phyloP scores from a whole-genome alignment of 2,113 vertebrate species.

The Aspiorhynchus laticeps region DNA sequence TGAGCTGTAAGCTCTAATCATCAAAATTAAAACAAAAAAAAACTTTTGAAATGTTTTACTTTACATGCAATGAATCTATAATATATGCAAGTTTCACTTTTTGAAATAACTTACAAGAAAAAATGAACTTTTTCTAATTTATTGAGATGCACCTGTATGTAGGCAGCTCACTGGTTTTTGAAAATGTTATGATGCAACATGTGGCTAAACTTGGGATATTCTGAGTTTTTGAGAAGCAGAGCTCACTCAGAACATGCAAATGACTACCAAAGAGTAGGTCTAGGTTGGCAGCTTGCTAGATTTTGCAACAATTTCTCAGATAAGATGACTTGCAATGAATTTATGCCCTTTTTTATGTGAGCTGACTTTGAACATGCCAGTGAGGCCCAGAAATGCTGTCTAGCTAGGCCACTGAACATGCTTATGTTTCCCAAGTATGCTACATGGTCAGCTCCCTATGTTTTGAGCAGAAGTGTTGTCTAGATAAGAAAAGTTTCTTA shows the following conservation, averaged over 20 bases:
- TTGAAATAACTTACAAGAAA: too few relatives aligned
- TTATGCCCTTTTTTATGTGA: not conserved
- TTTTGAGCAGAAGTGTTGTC: not conserved
- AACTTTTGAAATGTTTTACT: too few relatives aligned
- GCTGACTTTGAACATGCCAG: not conserved
- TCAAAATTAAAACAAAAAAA: too few relatives aligned
- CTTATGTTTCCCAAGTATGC: not conserved
- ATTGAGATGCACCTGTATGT: too few relatives aligned
- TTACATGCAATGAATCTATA: too few relatives aligned
- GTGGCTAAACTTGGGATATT: not conserved
- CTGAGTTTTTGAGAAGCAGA: not conserved
- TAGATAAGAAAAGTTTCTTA: too few relatives aligned
- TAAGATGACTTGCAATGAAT: not conserved
- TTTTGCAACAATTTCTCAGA: not conserved
- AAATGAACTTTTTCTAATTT: too few relatives aligned
- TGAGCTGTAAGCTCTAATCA: too few relatives aligned
- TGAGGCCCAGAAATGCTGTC: not conserved
- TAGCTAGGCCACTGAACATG: not conserved
- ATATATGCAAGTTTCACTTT: too few relatives aligned
- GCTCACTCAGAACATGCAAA: not conserved
- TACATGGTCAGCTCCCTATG: not conserved
- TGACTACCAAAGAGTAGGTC: not conserved
- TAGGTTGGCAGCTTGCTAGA: not conserved
- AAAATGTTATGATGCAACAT: not conserved
- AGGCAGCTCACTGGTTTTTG: not conserved